These are phyloP conservation scores for Apogon hyalosoma DNA, from an alignment of 2,797 vertebrate genomes.

Conservation along the genomic window DNA sequence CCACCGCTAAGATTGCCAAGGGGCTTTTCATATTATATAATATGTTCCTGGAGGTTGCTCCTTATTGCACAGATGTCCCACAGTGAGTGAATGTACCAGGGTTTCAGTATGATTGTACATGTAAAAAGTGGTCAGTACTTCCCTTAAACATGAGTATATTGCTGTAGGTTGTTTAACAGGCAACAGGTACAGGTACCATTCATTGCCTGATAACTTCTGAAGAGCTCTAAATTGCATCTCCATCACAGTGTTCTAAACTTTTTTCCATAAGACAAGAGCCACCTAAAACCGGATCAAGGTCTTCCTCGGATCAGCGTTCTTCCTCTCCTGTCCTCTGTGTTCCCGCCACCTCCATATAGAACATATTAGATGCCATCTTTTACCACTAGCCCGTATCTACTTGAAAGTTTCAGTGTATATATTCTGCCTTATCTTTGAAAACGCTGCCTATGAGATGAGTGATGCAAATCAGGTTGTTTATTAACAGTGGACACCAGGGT, in stretches of 20 bases:
- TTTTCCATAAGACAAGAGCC: constrained; percentile 32
- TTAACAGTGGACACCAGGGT: too few relatives aligned
- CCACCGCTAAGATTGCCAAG: background rate
- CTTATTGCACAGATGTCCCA: background rate
- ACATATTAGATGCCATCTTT: too few relatives aligned
- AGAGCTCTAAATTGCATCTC: background rate
- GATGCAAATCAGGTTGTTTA: too few relatives aligned
- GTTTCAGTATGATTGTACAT: background rate
- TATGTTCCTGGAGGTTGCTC: background rate
- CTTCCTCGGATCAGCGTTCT: constrained; percentile 12
- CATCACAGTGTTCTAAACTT: constrained; percentile 33
- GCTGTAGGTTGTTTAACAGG: background rate
- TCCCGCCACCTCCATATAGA: background rate
- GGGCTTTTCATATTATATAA: background rate
- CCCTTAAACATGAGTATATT: background rate
- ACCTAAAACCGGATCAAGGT: constrained; percentile 38
- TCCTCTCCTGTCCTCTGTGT: too few relatives aligned
- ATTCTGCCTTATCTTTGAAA: too few relatives aligned
- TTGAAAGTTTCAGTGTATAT: too few relatives aligned
- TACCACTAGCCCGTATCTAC: too few relatives aligned
- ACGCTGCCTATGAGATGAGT: too few relatives aligned
- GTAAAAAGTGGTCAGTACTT: background rate
- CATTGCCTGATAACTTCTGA: background rate
- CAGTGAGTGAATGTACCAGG: too few relatives aligned
- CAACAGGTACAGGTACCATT: background rate